Evolutionary conservation across 2,113 vertebrate genomes (phyloP).

Genomic region (Megaceryle maxima): DNA sequence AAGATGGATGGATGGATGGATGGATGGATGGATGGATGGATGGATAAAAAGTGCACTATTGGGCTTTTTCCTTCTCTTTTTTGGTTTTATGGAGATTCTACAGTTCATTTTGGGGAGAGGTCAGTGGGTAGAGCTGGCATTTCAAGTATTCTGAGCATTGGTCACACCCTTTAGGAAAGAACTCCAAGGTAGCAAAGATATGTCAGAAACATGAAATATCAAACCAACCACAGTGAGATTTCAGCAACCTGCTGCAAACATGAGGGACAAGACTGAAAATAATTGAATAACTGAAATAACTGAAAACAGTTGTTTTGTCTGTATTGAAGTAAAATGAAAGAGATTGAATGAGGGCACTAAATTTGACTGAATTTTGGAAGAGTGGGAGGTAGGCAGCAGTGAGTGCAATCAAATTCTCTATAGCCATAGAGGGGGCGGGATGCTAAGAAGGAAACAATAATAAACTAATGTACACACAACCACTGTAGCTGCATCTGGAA

Average conservation of each 20-base stretch:
- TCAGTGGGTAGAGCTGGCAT: neutral
- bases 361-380: neutral
- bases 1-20: neutral
- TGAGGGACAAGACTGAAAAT: neutral
- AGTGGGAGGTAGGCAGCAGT: neutral
- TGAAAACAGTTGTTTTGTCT: neutral
- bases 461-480: neutral
- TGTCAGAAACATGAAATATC: neutral
- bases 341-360: neutral
- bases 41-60: neutral
- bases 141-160: neutral
- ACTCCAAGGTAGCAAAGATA: neutral
- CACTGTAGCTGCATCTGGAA: neutral
- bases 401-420: neutral
- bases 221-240: neutral
- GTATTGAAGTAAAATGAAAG: neutral
- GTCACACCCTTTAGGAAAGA: neutral
- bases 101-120: neutral
- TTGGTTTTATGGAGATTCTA: neutral
- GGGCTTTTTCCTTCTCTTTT: neutral
- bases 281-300: too few relatives aligned
- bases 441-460: neutral
- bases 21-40: neutral
- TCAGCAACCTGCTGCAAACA: neutral
- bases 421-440: neutral